These are phyloP conservation scores for Drosophila simulans DNA, from an alignment of 1,140 invertebrate species.

Conservation along the genomic window DNA sequence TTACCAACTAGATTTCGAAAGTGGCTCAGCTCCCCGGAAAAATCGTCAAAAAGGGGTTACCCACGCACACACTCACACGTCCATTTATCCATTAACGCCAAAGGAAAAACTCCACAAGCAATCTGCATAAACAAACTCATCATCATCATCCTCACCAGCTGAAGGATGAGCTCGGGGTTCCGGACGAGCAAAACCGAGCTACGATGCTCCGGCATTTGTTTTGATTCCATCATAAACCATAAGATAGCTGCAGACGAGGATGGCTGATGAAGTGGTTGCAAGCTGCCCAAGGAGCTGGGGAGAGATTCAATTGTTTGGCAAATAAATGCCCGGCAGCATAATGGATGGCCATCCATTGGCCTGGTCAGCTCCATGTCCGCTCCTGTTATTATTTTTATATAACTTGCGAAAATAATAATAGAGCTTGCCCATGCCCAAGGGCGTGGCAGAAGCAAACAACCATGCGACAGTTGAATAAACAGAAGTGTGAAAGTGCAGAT, in stretches of 20 bases:
- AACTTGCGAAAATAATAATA: conserved; percentile 83
- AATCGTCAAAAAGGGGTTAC: conserved; percentile 35
- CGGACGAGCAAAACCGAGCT: conserved; percentile 11
- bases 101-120: conserved; percentile 71
- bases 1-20: conserved; percentile 40
- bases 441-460: conserved; percentile 37
- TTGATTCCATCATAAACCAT: conserved; percentile 81
- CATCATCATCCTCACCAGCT: conserved; percentile 13
- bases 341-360: conserved; percentile 52
- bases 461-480: conserved; percentile 78
- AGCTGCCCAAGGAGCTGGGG: conserved; percentile 59
- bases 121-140: conserved; percentile 83
- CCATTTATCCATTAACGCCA: conserved; percentile 78
- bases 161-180: conserved; percentile 11
- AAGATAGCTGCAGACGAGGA: conserved; percentile 71
- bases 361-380: conserved; percentile 46
- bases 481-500: conserved; percentile 81
- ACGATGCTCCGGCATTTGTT: conserved; percentile 67
- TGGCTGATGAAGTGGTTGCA: conserved; percentile 77
- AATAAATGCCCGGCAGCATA: conserved; percentile 80
- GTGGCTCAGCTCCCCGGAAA: conserved; percentile 15
- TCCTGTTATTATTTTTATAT: conserved; percentile 79
- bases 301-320: conserved; percentile 73
- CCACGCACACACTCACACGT: conserved; percentile 42
- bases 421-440: conserved; percentile 26